phyloP scores from a whole-genome alignment of 2,888 invertebrate genomes.

The Ceramica pisi region DNA sequence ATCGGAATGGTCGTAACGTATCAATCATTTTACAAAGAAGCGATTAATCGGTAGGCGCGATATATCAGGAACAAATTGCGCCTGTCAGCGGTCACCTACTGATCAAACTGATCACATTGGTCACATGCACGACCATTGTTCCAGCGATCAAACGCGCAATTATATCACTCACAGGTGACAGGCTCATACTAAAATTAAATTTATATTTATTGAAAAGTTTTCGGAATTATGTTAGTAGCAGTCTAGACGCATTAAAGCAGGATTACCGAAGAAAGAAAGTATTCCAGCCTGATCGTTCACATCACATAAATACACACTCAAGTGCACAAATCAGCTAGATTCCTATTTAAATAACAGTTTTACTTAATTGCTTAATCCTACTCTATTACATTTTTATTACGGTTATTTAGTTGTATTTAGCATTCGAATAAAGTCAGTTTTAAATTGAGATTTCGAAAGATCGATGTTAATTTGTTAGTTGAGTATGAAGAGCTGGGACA shows the following conservation, averaged over 20 bases:
- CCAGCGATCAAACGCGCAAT: constrained; percentile 20
- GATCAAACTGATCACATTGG: constrained; percentile 65
- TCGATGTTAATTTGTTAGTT: constrained; percentile 23
- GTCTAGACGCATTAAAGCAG: constrained; percentile 17
- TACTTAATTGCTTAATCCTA: constrained; percentile 33
- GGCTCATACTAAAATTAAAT: background rate
- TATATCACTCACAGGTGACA: constrained; percentile 34
- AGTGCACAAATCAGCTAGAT: constrained; percentile 14
- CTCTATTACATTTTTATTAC: constrained; percentile 26
- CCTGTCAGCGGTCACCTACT: constrained; percentile 56
- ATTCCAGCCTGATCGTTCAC: constrained; percentile 21
- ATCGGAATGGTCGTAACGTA: constrained; percentile 52
- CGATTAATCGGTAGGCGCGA: constrained; percentile 65
- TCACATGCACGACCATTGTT: constrained; percentile 64
- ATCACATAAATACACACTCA: constrained; percentile 7
- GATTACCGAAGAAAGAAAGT: constrained; percentile 43
- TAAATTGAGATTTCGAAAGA: constrained; percentile 34
- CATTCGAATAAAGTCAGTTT: constrained; percentile 28
- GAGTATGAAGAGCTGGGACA: constrained; percentile 28
- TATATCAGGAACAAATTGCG: constrained; percentile 69
- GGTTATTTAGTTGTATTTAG: constrained; percentile 30
- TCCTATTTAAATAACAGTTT: constrained; percentile 22
- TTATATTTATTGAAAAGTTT: background rate
- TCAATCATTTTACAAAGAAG: constrained; percentile 71
- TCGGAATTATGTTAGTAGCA: constrained; percentile 3